These are phyloP conservation scores for Lagodon rhomboides DNA, from an alignment of 2,797 vertebrate genomes.

Conservation along the genomic window DNA sequence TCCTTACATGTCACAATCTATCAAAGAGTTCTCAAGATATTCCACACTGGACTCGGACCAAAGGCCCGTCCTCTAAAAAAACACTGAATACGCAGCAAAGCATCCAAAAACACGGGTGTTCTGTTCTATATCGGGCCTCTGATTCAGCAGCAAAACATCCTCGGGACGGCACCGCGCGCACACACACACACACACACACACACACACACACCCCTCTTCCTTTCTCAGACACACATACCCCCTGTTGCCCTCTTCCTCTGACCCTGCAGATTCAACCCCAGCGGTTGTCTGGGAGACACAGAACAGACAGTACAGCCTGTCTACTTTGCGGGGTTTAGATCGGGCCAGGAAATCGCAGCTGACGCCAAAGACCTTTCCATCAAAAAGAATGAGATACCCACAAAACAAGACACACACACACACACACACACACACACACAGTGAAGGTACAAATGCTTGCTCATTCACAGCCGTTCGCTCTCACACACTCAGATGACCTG, in stretches of 20 bases:
- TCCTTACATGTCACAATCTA: background rate
- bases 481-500: conserved; percentile 48
- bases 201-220: conserved; percentile 11
- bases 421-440: conserved; percentile 16
- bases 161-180: conserved; percentile 37
- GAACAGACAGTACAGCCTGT: conserved; percentile 63
- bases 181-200: conserved; percentile 29
- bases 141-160: conserved; percentile 74
- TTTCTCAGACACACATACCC: conserved; percentile 24
- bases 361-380: conserved; percentile 60
- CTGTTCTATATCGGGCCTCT: conserved; percentile 64
- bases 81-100: conserved; percentile 20
- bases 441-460: conserved; percentile 31
- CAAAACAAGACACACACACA: conserved; percentile 17
- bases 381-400: conserved; percentile 47
- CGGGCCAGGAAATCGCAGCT: conserved; percentile 53
- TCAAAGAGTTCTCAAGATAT: background rate
- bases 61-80: background rate
- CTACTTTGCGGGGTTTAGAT: conserved; percentile 47
- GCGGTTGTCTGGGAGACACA: conserved; percentile 68
- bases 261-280: conserved; percentile 61
- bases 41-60: background rate
- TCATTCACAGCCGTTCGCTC: conserved; percentile 36
- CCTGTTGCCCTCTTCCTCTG: conserved; percentile 35
- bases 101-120: conserved; percentile 39